phyloP scores from a whole-genome alignment of 2,888 invertebrate genomes.

The Synanthedon vespiformis region DNA sequence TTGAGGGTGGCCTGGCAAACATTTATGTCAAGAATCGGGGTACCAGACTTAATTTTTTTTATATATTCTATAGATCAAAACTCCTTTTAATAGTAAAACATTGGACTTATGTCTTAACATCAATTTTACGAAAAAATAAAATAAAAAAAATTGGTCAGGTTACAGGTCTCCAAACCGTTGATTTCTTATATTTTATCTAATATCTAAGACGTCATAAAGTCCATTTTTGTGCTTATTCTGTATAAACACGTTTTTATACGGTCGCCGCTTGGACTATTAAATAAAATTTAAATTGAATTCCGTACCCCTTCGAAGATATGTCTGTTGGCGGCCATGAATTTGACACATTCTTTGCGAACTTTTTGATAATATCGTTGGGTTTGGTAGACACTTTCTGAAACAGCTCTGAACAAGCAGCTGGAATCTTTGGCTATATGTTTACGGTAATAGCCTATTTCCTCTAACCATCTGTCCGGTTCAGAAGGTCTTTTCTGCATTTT shows the following conservation, averaged over 20 bases:
- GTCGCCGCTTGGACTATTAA: neutral
- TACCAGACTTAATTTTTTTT: too few species aligned
- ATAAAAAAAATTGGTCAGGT: too few species aligned
- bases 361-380: slow-evolving; percentile 79
- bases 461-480: slow-evolving; percentile 81
- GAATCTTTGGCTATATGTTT: slow-evolving; percentile 92
- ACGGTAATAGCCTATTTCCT: slow-evolving; percentile 82
- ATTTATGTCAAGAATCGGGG: too few species aligned
- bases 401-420: slow-evolving; percentile 88
- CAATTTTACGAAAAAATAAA: too few species aligned
- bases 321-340: slow-evolving; percentile 76
- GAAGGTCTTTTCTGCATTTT: slow-evolving; percentile 60
- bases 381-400: slow-evolving; percentile 84
- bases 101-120: too few species aligned
- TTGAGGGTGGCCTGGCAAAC: too few species aligned
- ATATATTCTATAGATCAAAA: too few species aligned
- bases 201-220: too few species aligned
- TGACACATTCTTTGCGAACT: slow-evolving; percentile 79
- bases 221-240: too few species aligned
- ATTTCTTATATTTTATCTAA: too few species aligned
- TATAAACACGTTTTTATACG: too few species aligned
- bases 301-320: slow-evolving; percentile 74
- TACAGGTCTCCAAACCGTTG: too few species aligned
- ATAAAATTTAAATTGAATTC: neutral
- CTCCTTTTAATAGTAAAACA: neutral